A percentile compares a stretch with the other conserved stretches of the same genome.
phyloP scores from a whole-genome alignment of 2,888 invertebrate genomes.

The Cactoblastis cactorum region DNA sequence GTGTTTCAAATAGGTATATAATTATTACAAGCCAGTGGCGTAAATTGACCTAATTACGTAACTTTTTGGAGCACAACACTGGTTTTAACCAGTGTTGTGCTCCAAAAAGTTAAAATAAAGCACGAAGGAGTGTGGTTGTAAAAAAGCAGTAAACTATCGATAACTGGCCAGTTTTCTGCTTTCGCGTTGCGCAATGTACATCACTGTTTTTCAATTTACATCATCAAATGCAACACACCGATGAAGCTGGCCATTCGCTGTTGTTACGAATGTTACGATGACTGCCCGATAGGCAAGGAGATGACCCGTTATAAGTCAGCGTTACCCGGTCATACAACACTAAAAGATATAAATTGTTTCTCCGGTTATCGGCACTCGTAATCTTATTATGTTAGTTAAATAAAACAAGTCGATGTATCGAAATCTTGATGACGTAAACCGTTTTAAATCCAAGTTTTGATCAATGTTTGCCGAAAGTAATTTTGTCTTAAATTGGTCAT shows the following conservation, averaged over 20 bases:
- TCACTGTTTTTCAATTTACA: constrained; percentile 57
- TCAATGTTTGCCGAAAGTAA: not conserved
- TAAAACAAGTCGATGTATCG: not conserved
- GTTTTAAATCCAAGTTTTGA: not conserved
- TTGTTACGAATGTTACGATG: constrained; percentile 14
- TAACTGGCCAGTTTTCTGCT: constrained; percentile 56
- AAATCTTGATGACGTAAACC: not conserved
- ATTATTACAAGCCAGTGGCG: constrained; percentile 17
- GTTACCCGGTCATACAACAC: constrained; percentile 6
- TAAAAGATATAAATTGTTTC: constrained; percentile 5
- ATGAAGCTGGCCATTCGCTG: constrained; percentile 22
- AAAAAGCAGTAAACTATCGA: constrained; percentile 46
- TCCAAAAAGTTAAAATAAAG: no score
- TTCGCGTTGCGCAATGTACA: constrained; percentile 57
- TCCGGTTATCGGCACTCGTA: not conserved
- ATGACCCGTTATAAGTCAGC: constrained; percentile 5
- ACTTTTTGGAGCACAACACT: constrained; percentile 16
- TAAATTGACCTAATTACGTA: constrained; percentile 19
- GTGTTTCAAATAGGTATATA: constrained; percentile 17
- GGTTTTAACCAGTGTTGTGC: no score
- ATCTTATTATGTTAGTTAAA: not conserved
- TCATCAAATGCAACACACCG: constrained; percentile 37
- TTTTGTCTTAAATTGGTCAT: not conserved
- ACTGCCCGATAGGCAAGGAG: not conserved
- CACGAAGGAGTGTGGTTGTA: constrained; percentile 24